Percentiles rank a stretch among this genome's conserved stretches.
These are phyloP conservation scores for Formica aserva DNA, from an alignment of 2,888 invertebrate species.

Conservation along the genomic window DNA sequence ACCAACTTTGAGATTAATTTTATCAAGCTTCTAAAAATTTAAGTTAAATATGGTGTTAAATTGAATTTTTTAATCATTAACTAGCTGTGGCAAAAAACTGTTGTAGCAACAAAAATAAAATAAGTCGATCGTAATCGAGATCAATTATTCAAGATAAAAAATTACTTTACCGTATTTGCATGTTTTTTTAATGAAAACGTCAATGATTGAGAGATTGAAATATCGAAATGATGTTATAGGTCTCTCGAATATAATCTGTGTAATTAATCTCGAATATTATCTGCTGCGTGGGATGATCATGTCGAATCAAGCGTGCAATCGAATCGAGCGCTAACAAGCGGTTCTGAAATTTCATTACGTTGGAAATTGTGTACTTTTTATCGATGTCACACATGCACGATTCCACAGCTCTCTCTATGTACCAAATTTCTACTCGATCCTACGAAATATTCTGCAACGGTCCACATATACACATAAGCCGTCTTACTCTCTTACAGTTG, in stretches of 20 bases:
- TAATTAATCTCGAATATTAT: neutral
- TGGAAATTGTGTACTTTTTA: neutral
- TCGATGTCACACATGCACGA: neutral
- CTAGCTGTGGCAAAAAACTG: too few relatives aligned
- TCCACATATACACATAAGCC: conserved; percentile 42
- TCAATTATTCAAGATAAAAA: neutral
- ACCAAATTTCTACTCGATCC: conserved; percentile 7
- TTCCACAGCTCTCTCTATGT: neutral
- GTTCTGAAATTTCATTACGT: neutral
- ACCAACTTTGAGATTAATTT: neutral
- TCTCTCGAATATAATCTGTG: neutral
- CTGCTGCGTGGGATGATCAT: neutral
- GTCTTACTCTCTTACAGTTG: conserved; percentile 57
- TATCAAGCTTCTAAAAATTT: neutral
- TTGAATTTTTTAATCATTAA: neutral
- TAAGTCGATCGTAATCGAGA: neutral
- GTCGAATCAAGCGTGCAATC: neutral
- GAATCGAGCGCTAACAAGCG: neutral
- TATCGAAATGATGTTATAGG: neutral
- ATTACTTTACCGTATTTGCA: neutral
- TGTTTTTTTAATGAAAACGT: neutral
- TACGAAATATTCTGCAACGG: neutral
- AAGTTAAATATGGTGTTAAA: neutral
- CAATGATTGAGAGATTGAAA: neutral
- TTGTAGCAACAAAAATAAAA: neutral